Percentiles rank a stretch among this genome's conserved stretches.
Evolutionary conservation across 2,888 invertebrate genomes (phyloP).

Genomic region (Pristionchus entomophagus): DNA sequence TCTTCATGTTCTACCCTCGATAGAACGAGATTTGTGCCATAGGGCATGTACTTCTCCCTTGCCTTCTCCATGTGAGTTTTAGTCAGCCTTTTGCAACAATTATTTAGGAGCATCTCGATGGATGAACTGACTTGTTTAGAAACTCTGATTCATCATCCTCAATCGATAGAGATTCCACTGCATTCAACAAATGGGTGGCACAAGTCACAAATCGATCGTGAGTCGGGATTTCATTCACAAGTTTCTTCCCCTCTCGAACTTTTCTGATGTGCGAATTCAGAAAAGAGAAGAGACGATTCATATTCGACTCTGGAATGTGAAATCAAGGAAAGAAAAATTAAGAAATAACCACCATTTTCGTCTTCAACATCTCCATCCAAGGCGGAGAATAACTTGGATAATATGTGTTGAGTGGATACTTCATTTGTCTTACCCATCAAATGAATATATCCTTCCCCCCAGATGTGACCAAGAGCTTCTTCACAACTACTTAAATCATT

Average conservation of each 20-base stretch:
- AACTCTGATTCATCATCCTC: neutral
- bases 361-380: neutral
- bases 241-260: slow-evolving; percentile 20
- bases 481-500: neutral
- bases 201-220: neutral
- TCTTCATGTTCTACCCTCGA: slow-evolving; percentile 33
- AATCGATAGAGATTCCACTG: neutral
- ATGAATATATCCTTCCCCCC: slow-evolving; percentile 42
- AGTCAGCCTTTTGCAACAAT: slow-evolving; percentile 38
- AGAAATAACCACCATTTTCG: neutral
- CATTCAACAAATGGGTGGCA: slow-evolving; percentile 1
- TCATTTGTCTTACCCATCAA: slow-evolving; percentile 5
- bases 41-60: slow-evolving; percentile 22
- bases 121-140: neutral
- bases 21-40: neutral
- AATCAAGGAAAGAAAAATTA: neutral
- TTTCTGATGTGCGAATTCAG: slow-evolving; percentile 11
- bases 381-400: neutral
- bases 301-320: neutral
- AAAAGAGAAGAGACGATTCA: slow-evolving; percentile 20
- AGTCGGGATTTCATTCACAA: slow-evolving; percentile 7
- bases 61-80: slow-evolving; percentile 9
- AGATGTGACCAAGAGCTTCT: slow-evolving; percentile 43
- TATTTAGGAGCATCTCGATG: neutral
- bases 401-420: neutral